phyloP scores from a whole-genome alignment of 2,888 invertebrate species.

The Noctua comes region DNA sequence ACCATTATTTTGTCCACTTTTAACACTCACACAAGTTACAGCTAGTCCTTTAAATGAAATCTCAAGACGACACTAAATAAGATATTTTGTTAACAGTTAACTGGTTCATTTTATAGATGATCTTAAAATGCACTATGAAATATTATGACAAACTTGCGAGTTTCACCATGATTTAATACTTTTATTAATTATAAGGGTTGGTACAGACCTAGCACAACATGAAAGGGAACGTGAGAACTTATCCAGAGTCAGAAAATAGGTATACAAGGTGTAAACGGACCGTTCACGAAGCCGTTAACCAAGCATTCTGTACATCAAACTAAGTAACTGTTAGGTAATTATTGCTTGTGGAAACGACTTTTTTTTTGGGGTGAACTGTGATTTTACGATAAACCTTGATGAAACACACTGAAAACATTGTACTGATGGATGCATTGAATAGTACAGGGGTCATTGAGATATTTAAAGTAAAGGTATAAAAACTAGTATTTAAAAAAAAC shows the following conservation, averaged over 20 bases:
- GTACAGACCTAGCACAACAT: not conserved
- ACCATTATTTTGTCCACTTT: constrained; percentile 33
- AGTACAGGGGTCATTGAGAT: no score
- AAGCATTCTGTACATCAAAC: no score
- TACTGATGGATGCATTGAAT: no score
- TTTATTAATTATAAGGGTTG: not conserved
- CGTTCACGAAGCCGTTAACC: no score
- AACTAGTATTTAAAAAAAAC: no score
- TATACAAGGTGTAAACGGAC: no score
- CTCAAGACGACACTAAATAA: constrained; percentile 3
- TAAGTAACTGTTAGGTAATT: no score
- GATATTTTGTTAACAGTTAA: constrained; percentile 15
- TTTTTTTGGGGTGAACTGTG: no score
- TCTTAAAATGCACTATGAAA: constrained; percentile 23
- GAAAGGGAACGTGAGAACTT: not conserved
- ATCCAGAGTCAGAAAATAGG: not conserved
- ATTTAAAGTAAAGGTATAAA: no score
- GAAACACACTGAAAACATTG: no score
- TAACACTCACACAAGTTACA: constrained; percentile 9
- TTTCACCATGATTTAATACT: constrained; percentile 23
- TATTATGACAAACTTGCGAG: constrained; percentile 31
- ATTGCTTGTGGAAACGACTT: no score
- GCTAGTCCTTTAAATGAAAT: constrained; percentile 11
- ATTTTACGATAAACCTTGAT: no score
- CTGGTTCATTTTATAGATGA: constrained; percentile 9